Conservation (phyloP, 2,113 vertebrate genomes). For the Onychorhynchus coronatus region DNA sequence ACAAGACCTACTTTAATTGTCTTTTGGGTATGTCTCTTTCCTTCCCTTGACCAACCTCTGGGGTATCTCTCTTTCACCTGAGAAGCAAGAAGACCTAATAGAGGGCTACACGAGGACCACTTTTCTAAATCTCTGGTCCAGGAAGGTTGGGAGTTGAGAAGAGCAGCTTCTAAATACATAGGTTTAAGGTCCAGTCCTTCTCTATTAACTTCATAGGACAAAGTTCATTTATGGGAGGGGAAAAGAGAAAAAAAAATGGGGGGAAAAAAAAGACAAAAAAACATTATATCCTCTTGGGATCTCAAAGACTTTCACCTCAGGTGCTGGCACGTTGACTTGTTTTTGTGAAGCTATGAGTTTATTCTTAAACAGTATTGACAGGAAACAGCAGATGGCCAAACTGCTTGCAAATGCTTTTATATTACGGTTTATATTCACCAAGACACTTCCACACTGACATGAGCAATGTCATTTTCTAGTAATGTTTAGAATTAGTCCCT, state of each 20-base stretch:
- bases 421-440: slow-evolving; percentile 58
- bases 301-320: slow-evolving; percentile 10
- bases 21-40: neutral
- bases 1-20: neutral
- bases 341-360: slow-evolving; percentile 14
- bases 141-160: neutral
- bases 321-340: neutral
- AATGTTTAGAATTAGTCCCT: slow-evolving; percentile 70
- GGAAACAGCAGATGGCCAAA: slow-evolving; percentile 65
- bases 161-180: neutral
- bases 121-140: neutral
- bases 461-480: slow-evolving; percentile 65
- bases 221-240: neutral
- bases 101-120: neutral
- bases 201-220: neutral
- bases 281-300: neutral
- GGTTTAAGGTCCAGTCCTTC: neutral
- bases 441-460: slow-evolving; percentile 52
- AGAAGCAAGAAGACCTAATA: neutral
- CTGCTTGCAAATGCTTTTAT: slow-evolving; percentile 60
- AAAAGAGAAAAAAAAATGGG: neutral
- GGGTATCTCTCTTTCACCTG: neutral
- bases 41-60: neutral
- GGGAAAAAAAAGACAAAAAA: accelerated
- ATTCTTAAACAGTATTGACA: slow-evolving; percentile 32